Evolutionary conservation across 2,888 invertebrate species (phyloP), one percentile per base, ranked within the genome.

Genomic region (Dinocampus coccinellae): DNA sequence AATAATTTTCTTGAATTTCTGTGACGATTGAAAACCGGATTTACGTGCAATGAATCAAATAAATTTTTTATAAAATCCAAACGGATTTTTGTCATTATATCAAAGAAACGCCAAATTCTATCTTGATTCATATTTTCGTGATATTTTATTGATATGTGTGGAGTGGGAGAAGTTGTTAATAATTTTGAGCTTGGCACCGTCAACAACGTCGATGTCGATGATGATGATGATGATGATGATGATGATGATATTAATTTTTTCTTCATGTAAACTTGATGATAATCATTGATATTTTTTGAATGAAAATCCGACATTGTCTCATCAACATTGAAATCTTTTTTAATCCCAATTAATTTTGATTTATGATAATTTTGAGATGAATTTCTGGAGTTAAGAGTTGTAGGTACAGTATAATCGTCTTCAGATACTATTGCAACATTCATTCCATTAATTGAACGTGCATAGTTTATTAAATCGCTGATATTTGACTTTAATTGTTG

Each of bases 31-130:
- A 34, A 52, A 22, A 39, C 16, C 3, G 29, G 20, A 33, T 2
- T 34, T 6, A 47, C 42, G 1, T 75, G 68, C 0, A 84, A 69
- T 20, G 76, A 77, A 34, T 82, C 80, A n/a, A 84, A 65, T 53
- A 83, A 65, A 22, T 79, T 77, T 0, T 79, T 80, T 55, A 83
- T 80, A 11, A 82, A 76, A 0, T 81, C 78, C 16, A 78, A 72
- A 73, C 79, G 76, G 26, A 84, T 78, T 67, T 74, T 79, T 3
- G 81, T 79, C 42, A 84, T 80, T 64, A 79, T 52, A n/a, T 82
- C 76, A 34, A 84, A 76, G 47, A 84, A 70, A 52, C 80, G 73
- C 83, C 77, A 82, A 72, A 75, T 70, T 66, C 76, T 77, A 26
- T 77, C 75, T 47, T 62, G 69, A 47, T 76, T 72, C 3, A 13